Percentiles rank a stretch among this genome's conserved stretches.
These are phyloP conservation scores for Caenorhabditis sp. DNA, from an alignment of 2,888 invertebrate genomes.

Conservation along the genomic window DNA sequence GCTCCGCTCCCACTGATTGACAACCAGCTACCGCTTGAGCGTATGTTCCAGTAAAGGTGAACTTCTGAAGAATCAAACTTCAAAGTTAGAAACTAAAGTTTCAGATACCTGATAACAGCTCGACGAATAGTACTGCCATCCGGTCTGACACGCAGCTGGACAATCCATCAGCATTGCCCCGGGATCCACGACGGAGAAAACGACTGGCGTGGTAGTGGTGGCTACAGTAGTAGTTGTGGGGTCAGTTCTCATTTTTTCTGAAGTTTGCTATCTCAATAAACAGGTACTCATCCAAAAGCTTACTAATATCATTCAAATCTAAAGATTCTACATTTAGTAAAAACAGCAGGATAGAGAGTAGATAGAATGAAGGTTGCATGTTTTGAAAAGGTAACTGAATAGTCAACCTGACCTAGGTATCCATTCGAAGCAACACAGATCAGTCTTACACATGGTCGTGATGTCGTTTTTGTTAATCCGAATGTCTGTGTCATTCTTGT, in stretches of 20 bases:
- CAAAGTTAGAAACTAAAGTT: neutral
- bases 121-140: conserved; percentile 49
- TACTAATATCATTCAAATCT: conserved; percentile 42
- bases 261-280: too few species aligned
- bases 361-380: neutral
- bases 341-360: neutral
- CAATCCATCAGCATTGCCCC: conserved; percentile 40
- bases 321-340: neutral
- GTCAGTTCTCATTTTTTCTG: conserved; percentile 38
- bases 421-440: neutral
- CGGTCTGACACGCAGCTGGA: conserved; percentile 27
- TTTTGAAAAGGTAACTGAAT: neutral
- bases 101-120: conserved; percentile 39
- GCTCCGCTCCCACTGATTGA: conserved; percentile 7
- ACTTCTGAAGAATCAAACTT: conserved; percentile 16
- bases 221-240: conserved; percentile 21
- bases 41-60: conserved; percentile 3
- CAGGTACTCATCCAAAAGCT: conserved; percentile 9
- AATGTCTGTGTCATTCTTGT: too few species aligned
- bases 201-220: neutral
- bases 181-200: conserved; percentile 10
- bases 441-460: neutral
- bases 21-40: conserved; percentile 14
- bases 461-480: neutral
- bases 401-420: neutral